Percentiles rank a stretch among this genome's conserved stretches.
Conservation (phyloP, 2,797 vertebrate species). For the Aldrovandia affinis region DNA sequence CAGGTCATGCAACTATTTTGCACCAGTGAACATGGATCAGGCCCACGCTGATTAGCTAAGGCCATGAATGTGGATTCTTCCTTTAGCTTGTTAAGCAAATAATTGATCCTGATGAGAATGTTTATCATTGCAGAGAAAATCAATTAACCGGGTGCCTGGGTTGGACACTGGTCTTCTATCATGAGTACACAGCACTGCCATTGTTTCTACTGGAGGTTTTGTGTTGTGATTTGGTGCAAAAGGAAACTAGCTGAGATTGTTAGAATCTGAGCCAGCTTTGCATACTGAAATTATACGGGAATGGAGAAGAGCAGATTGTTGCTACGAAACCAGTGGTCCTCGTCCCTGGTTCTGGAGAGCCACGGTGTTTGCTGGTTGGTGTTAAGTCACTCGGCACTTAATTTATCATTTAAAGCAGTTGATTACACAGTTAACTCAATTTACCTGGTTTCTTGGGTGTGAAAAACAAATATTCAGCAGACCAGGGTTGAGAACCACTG, state of each 20-base stretch:
- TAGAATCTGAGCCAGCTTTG: not conserved
- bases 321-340: not conserved
- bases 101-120: constrained; percentile 4
- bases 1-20: not conserved
- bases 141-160: not conserved
- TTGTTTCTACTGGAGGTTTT: not conserved
- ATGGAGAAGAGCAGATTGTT: too few relatives aligned
- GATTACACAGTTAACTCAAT: not conserved
- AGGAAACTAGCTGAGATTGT: not conserved
- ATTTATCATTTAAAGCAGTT: not conserved
- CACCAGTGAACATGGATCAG: not conserved
- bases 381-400: not conserved
- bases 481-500: not conserved
- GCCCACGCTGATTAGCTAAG: not conserved
- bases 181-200: not conserved
- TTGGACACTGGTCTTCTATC: not conserved
- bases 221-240: not conserved
- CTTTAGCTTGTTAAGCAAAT: not conserved
- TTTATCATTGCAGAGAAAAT: not conserved
- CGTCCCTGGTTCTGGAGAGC: not conserved
- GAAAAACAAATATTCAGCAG: not conserved
- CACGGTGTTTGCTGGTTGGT: not conserved
- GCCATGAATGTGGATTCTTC: not conserved
- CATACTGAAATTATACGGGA: not conserved
- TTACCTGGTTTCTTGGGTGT: too few relatives aligned